Evolutionary conservation across 2,888 invertebrate genomes (phyloP).

Genomic region (Lottia scabra): DNA sequence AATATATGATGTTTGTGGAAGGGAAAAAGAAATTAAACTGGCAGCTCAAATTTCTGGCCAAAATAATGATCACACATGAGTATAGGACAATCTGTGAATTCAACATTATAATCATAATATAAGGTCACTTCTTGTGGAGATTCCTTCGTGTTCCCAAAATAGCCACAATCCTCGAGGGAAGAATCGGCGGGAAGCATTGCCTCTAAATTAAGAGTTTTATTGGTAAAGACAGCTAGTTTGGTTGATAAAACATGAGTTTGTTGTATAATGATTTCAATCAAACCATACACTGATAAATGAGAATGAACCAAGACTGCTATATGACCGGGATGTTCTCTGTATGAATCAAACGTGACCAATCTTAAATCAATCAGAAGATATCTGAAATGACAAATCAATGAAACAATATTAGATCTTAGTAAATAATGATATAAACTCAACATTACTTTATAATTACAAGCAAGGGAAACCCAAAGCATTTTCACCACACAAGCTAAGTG

Average conservation of each 20-base stretch:
- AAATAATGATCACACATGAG: constrained; percentile 66
- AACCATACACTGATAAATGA: constrained; percentile 54
- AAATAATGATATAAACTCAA: too few relatives aligned
- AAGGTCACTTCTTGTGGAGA: constrained; percentile 56
- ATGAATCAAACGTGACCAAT: constrained; percentile 61
- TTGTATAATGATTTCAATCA: constrained; percentile 55
- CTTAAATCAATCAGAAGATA: constrained; percentile 52
- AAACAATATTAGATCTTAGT: too few relatives aligned
- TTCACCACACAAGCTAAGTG: too few relatives aligned
- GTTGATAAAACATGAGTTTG: constrained; percentile 55
- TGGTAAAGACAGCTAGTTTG: constrained; percentile 60
- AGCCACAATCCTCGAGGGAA: constrained; percentile 60
- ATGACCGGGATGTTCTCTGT: constrained; percentile 58
- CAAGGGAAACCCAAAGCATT: too few relatives aligned
- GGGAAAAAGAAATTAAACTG: background rate
- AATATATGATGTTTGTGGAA: too few relatives aligned
- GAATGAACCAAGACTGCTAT: constrained; percentile 57
- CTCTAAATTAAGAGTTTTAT: constrained; percentile 52
- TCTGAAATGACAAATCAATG: constrained; percentile 30
- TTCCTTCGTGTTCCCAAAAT: constrained; percentile 50
- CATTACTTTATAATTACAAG: too few relatives aligned
- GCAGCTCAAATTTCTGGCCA: constrained; percentile 45
- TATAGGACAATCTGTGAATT: constrained; percentile 64
- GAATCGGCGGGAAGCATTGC: constrained; percentile 48
- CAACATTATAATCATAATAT: constrained; percentile 65